Percentiles rank a stretch among this genome's conserved stretches.
phyloP scores from a whole-genome alignment of 2,113 vertebrate genomes.

The Zosterops pallidus region DNA sequence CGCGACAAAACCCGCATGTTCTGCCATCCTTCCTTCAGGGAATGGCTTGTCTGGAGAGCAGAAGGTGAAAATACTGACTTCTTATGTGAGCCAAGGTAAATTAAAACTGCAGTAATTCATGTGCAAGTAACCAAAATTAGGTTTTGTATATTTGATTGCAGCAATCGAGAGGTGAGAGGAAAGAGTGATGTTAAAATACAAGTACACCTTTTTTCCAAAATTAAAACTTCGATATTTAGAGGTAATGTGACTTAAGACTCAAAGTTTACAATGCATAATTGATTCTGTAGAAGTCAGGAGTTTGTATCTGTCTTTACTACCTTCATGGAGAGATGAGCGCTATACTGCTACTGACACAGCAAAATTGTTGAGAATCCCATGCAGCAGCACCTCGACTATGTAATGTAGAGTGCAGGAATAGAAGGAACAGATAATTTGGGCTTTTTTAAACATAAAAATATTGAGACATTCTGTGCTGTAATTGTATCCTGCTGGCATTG shows the following conservation, averaged over 20 bases:
- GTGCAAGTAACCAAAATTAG: neutral
- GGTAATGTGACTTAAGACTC: neutral
- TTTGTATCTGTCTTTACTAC: neutral
- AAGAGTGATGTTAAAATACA: neutral
- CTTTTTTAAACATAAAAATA: neutral
- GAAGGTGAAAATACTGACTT: constrained; percentile 94
- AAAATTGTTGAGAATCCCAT: neutral
- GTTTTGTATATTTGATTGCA: neutral
- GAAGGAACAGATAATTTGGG: neutral
- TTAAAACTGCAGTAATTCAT: neutral
- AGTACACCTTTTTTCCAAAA: neutral
- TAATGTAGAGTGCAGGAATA: neutral
- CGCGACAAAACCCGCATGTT: constrained; percentile 98
- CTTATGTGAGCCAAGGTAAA: constrained; percentile 94
- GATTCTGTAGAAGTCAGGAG: neutral
- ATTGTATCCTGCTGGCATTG: neutral
- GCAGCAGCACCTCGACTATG: neutral
- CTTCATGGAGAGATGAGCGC: neutral
- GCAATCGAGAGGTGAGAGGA: neutral
- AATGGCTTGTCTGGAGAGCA: constrained; percentile 96
- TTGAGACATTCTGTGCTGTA: neutral
- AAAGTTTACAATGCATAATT: neutral
- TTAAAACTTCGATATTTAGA: neutral
- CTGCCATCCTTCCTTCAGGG: constrained; percentile 97
- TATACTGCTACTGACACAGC: neutral